A percentile compares a stretch with the other conserved stretches of the same genome.
Conservation (phyloP, 2,888 invertebrate genomes). For the Xestia c-nigrum region DNA sequence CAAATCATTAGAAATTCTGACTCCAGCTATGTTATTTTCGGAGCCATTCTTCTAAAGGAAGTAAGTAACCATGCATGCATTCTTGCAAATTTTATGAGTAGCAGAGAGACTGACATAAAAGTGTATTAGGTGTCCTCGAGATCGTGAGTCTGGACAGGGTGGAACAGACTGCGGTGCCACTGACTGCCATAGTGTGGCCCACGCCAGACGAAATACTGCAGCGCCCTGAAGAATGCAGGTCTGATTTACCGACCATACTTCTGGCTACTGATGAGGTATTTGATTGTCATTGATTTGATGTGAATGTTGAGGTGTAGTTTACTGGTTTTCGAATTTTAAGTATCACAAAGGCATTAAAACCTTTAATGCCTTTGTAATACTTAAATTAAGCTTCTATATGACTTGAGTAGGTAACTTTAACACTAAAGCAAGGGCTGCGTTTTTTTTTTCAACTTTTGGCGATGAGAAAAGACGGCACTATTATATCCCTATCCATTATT, state of each 20-base stretch:
- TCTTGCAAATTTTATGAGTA: background rate
- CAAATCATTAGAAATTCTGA: background rate
- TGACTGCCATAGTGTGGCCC: slow-evolving; percentile 85
- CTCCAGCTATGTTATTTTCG: background rate
- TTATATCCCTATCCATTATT: too few species aligned
- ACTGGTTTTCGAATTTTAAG: background rate
- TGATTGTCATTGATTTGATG: background rate
- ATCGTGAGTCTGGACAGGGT: slow-evolving; percentile 89
- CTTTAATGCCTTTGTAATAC: too few species aligned
- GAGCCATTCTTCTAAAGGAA: background rate
- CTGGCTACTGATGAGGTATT: slow-evolving; percentile 91
- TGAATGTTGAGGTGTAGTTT: background rate
- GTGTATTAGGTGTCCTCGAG: slow-evolving; percentile 75
- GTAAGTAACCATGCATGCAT: background rate
- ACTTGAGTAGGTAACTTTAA: background rate
- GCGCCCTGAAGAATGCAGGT: slow-evolving; percentile 71
- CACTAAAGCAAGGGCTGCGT: too few species aligned
- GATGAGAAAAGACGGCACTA: too few species aligned
- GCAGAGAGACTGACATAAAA: background rate
- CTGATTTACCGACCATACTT: slow-evolving; percentile 85
- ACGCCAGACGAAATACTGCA: slow-evolving; percentile 67
- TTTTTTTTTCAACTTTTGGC: too few species aligned
- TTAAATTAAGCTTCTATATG: background rate
- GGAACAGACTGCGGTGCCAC: slow-evolving; percentile 92
- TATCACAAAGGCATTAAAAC: background rate